A percentile compares a stretch with the other conserved stretches of the same genome.
These are phyloP conservation scores for Campaea margaritaria DNA, from an alignment of 2,888 invertebrate genomes.

Conservation along the genomic window DNA sequence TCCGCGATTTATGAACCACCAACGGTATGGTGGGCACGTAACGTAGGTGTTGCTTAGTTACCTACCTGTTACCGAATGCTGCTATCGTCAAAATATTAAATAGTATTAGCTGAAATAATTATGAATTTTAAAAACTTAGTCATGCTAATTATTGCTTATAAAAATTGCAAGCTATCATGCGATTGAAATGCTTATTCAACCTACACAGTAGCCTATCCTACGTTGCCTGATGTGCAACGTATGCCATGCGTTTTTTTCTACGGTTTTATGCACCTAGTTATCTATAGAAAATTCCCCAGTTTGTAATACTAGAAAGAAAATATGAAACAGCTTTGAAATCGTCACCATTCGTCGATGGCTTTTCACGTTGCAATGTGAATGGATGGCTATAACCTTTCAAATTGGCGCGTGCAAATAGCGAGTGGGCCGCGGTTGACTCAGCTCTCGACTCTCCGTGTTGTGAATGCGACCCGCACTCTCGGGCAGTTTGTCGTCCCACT, in stretches of 20 bases:
- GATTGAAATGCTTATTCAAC: no score
- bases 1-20: slow-evolving; percentile 73
- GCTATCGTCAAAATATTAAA: neutral
- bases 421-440: slow-evolving; percentile 70
- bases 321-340: slow-evolving; percentile 15
- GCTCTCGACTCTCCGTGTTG: slow-evolving; percentile 79
- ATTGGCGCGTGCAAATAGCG: slow-evolving; percentile 70
- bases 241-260: no score
- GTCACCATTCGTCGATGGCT: slow-evolving; percentile 13
- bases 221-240: no score
- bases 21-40: slow-evolving; percentile 37
- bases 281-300: no score
- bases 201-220: no score
- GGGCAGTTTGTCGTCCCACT: slow-evolving; percentile 44
- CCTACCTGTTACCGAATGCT: slow-evolving; percentile 13
- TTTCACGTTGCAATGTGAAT: slow-evolving; percentile 17
- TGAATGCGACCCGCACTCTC: slow-evolving; percentile 55
- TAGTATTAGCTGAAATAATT: no score
- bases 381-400: slow-evolving; percentile 63
- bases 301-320: neutral
- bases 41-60: slow-evolving; percentile 50
- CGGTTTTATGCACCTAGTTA: no score
- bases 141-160: no score
- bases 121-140: no score
- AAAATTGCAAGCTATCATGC: no score